A percentile compares a stretch with the other conserved stretches of the same genome.
These are phyloP conservation scores for Todiramphus chloris DNA, from an alignment of 2,113 vertebrate genomes.

Conservation along the genomic window DNA sequence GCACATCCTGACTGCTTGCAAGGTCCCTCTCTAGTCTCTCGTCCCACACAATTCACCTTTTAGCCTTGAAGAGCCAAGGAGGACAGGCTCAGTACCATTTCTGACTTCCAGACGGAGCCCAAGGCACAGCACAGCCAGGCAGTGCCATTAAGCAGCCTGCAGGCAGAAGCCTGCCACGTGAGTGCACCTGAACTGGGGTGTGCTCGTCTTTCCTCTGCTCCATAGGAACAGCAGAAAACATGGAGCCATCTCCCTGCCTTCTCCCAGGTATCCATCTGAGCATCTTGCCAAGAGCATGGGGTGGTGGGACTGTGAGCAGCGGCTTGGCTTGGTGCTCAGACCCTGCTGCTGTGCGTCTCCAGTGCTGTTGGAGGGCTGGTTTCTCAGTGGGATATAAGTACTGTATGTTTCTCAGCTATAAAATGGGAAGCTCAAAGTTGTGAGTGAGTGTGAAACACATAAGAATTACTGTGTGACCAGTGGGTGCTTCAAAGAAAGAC, in stretches of 20 bases:
- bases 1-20: rapidly evolving
- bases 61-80: neutral
- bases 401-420: neutral
- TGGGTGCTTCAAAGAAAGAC: neutral
- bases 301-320: neutral
- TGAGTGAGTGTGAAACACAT: neutral
- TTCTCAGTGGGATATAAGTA: neutral
- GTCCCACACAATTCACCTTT: neutral
- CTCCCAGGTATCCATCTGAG: neutral
- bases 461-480: neutral
- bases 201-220: neutral
- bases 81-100: neutral
- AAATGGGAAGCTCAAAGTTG: rapidly evolving
- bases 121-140: neutral
- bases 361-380: neutral
- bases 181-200: neutral
- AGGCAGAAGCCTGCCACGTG: neutral
- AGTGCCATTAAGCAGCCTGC: neutral
- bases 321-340: rapidly evolving
- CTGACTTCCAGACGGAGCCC: neutral
- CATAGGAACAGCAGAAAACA: neutral
- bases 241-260: neutral
- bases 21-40: neutral
- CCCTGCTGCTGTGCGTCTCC: neutral
- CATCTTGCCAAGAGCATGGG: neutral